Evolutionary conservation across 2,113 vertebrate species (phyloP).

Genomic region (Callocephalon fimbriatum): DNA sequence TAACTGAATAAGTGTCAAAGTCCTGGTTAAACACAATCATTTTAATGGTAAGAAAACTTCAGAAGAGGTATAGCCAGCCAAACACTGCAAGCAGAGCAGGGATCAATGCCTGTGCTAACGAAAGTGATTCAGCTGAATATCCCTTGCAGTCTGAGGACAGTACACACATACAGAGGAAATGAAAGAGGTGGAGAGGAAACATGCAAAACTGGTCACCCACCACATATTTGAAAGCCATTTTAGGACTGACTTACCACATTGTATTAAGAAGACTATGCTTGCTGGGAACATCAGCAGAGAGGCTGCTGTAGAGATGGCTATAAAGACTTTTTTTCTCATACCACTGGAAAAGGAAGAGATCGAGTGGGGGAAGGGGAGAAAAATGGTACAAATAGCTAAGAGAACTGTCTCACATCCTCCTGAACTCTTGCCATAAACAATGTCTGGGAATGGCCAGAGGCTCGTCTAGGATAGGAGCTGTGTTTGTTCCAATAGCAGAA

Average conservation of each 20-base stretch:
- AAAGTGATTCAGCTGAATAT: background rate
- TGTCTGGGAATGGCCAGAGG: constrained; percentile 62
- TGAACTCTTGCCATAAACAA: constrained; percentile 54
- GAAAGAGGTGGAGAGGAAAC: background rate
- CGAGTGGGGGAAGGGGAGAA: background rate
- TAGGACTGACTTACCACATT: background rate
- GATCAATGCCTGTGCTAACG: no score
- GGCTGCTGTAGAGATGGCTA: background rate
- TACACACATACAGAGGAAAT: background rate
- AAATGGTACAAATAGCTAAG: constrained; percentile 51
- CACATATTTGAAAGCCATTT: background rate
- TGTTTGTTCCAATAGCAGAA: constrained; percentile 34
- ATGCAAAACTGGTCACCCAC: background rate
- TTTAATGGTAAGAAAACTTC: background rate
- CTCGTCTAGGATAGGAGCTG: constrained; percentile 32
- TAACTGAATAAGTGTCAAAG: background rate
- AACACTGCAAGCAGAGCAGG: background rate
- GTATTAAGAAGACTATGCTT: background rate
- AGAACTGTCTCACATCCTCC: constrained; percentile 48
- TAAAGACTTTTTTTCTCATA: background rate
- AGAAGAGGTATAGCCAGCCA: background rate
- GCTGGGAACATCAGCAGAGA: background rate
- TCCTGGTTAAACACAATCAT: background rate
- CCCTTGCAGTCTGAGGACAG: background rate
- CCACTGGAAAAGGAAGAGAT: constrained; percentile 27